Evolutionary conservation across 1,140 invertebrate species (phyloP), one percentile per base, ranked within the genome.

Genomic region (Harpegnathos saltator): DNA sequence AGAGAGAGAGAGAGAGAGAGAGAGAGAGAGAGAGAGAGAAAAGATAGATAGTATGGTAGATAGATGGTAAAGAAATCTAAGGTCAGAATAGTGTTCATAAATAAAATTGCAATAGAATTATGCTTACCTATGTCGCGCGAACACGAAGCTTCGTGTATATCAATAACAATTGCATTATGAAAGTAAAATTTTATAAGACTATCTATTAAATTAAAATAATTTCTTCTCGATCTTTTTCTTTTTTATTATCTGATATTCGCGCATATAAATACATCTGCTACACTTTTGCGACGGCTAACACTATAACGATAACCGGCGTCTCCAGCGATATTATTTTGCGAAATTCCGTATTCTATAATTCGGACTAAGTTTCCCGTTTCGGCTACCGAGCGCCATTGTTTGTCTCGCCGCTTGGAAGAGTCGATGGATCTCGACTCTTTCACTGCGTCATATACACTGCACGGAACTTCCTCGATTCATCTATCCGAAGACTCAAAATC

Each of bases 121-220:
- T 72, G 48, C 61, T 82, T 86, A 73, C 50, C 56, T 83, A 63
- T 63, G 19, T 66, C 63, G 24, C 63, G 24, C 19, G 15, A 72
- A 74, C n/a, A 65, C 48, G n/a, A 65, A 54, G 11, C 1, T 75
- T 66, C 54, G 12, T 73, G 56, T 62, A 66, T 72, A 50, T 56
- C 38, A 44, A 24, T n/a, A 48, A 65, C 52, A 58, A 52, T 24
- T 68, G 26, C 48, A 66, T 77, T 26, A 4, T 56, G 9, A 52
- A 75, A 88, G 77, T 66, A 56, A 88, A 77, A 74, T 44, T 44
- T 44, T 44, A 44, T 50, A 82, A 15, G 33, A 58, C 74, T 62
- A 84, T 86, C 83, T 90, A 86, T 91, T 90, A 90, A 90, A 90
- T 90, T 91, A 90, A 91, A 91, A 91, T 92, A 90, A 44, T 1